Evolutionary conservation across 2,888 invertebrate genomes (phyloP), one percentile per base, ranked within the genome.

Genomic region (Pediacus dermestoides): DNA sequence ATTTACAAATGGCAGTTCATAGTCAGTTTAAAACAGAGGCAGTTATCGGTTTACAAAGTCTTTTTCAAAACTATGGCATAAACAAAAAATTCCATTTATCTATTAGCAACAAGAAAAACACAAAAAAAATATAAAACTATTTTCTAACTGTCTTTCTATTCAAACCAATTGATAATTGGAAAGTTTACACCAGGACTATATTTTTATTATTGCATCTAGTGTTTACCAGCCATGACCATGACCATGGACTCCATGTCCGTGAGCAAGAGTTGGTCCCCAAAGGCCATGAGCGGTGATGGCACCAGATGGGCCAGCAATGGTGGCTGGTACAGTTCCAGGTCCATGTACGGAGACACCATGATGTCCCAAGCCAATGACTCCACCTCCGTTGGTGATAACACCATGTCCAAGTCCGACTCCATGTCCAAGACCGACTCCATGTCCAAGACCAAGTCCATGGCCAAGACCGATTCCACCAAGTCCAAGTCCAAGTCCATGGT

Each of bases 231-330:
- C 16, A 39, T 37, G 35, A 15, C 23, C 11, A 3, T 41, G 34
- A 12, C 36, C 36, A 13, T 22, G 18, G 21, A 14, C 36, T 21
- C 27, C 35, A n/a, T n/a, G n/a, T n/a, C n/a, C 26, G 28, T 46
- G 48, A 6, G n/a, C 7, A 35, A 11, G 32, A 14, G 44, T 42
- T 70, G n/a, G 49, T 51, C 55, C 59, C 31, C 53, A 46, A 57
- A 68, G n/a, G 61, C 69, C 41, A 52, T 68, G 37, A 64, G 71
- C 49, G 11, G 42, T 46, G 11, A 53, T 49, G 39, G 46, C 49
- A 34, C 54, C 54, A 30, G 52, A 34, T 16, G 52, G 52, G 10
- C 54, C 54, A 10, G 47, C 37, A 34, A 54, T 54, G 22, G 48
- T 44, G 31, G 49, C 52, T 9, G 51, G 52, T 4, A 46, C 52